These are phyloP conservation scores for Heliconius himera DNA, from an alignment of 1,140 invertebrate genomes.

Conservation along the genomic window DNA sequence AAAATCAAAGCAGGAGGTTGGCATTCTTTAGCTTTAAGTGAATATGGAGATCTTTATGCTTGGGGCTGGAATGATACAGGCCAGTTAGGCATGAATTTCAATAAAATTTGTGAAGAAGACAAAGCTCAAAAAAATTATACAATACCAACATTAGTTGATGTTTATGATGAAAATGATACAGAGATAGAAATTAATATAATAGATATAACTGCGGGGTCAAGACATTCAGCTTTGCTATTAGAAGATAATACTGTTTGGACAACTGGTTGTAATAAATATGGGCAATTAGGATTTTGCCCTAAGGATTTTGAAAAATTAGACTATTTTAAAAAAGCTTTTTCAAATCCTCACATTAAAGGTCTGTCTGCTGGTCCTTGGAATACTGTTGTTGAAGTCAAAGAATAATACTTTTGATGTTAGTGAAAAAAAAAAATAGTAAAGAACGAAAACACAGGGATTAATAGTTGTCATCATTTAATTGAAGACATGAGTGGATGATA, in stretches of 20 bases:
- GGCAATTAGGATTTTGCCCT: conserved; percentile 84
- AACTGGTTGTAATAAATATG: conserved; percentile 88
- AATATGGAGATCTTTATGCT: conserved; percentile 90
- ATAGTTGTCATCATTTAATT: no score
- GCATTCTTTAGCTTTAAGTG: conserved; percentile 91
- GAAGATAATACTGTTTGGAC: conserved; percentile 85
- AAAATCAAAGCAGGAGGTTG: conserved; percentile 90
- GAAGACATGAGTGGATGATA: no score
- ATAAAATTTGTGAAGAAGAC: conserved; percentile 49
- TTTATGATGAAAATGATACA: conserved; percentile 78
- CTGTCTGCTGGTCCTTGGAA: conserved; percentile 69
- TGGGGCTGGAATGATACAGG: conserved; percentile 97
- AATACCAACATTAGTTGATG: conserved; percentile 82
- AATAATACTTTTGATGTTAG: not conserved
- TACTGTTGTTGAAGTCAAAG: conserved; percentile 47
- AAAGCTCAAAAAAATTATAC: conserved; percentile 57
- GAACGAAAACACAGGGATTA: not conserved
- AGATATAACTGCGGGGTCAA: conserved; percentile 85
- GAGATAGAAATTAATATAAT: conserved; percentile 74
- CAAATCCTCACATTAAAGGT: conserved; percentile 37
- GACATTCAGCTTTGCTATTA: conserved; percentile 84
- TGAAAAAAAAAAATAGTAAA: not conserved
- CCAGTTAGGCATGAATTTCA: conserved; percentile 87
- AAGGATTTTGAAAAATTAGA: conserved; percentile 46
- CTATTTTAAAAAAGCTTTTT: conserved; percentile 56